Conservation (phyloP, 2,113 vertebrate species). For the Tychaedon coryphoeus region DNA sequence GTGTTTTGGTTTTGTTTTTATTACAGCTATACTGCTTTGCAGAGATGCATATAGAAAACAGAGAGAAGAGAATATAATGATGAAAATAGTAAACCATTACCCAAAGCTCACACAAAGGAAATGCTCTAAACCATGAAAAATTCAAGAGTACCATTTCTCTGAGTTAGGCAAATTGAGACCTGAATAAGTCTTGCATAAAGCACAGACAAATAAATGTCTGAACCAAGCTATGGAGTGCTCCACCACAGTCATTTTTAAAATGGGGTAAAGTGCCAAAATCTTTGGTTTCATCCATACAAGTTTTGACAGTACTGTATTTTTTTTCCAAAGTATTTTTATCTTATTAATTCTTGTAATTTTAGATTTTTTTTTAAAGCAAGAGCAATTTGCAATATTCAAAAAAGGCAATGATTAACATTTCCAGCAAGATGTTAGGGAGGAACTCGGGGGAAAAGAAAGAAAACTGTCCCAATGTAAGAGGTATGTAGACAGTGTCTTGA, state of each 20-base stretch:
- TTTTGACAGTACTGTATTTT: neutral
- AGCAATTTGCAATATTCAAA: neutral
- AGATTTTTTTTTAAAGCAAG: neutral
- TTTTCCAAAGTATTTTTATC: neutral
- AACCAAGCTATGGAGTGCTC: neutral
- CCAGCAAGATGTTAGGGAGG: neutral
- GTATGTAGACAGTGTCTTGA: neutral
- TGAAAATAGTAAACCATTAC: neutral
- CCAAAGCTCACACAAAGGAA: neutral
- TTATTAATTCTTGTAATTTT: neutral
- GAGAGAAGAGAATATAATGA: neutral
- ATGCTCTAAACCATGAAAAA: neutral
- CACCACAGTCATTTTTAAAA: neutral
- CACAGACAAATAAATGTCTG: neutral
- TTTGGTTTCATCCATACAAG: neutral
- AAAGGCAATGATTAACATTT: neutral
- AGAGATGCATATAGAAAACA: neutral
- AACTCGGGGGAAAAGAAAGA: neutral
- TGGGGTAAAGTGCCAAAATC: neutral
- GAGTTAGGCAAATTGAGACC: neutral
- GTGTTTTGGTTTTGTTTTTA: neutral
- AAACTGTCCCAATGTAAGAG: neutral
- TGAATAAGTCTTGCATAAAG: neutral
- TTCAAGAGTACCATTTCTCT: neutral
- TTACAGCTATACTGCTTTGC: neutral